These are phyloP conservation scores for Cyphomyrmex costatus DNA, from an alignment of 1,140 invertebrate species.

Conservation along the genomic window DNA sequence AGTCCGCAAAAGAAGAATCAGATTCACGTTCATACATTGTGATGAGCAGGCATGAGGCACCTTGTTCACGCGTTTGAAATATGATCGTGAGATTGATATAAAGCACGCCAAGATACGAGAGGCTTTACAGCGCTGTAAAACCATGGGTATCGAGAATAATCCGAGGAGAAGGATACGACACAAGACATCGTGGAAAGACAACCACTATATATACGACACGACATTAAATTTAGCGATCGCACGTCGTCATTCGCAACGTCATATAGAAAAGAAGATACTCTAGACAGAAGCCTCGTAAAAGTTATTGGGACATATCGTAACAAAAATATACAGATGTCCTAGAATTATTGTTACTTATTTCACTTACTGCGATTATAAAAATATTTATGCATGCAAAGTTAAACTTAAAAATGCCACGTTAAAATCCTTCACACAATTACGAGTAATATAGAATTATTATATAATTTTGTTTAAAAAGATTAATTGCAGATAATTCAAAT, in stretches of 20 bases:
- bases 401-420: background rate
- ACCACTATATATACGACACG: conserved; percentile 17
- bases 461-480: background rate
- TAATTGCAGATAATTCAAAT: background rate
- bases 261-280: conserved; percentile 13
- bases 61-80: conserved; percentile 74
- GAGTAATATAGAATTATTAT: background rate
- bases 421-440: background rate
- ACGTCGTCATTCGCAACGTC: conserved; percentile 33
- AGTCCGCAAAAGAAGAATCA: background rate
- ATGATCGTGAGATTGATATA: conserved; percentile 76
- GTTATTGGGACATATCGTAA: background rate
- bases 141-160: conserved; percentile 67
- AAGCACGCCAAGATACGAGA: conserved; percentile 63
- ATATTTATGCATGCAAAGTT: background rate
- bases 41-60: conserved; percentile 39
- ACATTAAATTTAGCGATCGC: conserved; percentile 30
- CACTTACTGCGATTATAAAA: background rate
- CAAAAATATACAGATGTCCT: background rate
- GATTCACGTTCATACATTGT: conserved; percentile 35
- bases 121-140: conserved; percentile 76
- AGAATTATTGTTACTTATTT: background rate
- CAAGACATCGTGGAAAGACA: conserved; percentile 49
- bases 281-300: conserved; percentile 7
- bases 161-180: conserved; percentile 57